phyloP scores from a whole-genome alignment of 2,888 invertebrate species.

The Dione vanillae region DNA sequence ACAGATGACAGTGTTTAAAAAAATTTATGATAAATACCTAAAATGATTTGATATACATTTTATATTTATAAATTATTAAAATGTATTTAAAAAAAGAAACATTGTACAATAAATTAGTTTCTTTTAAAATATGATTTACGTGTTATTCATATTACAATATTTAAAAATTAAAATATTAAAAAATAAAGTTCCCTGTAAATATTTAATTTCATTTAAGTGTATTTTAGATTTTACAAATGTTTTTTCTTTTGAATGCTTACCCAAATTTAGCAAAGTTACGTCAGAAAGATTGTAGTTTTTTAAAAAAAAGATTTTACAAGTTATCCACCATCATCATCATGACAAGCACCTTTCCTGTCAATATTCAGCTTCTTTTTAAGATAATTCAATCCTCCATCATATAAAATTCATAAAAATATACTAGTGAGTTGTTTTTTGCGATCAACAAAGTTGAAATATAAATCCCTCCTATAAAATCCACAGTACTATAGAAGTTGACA shows the following conservation, averaged over 20 bases:
- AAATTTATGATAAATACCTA: conserved; percentile 56
- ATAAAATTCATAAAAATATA: conserved; percentile 85
- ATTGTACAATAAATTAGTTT: conserved; percentile 1
- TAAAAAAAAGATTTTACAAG: conserved; percentile 71
- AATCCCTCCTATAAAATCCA: conserved; percentile 71
- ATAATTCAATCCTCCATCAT: conserved; percentile 81
- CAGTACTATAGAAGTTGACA: conserved; percentile 79
- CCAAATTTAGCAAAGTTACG: conserved; percentile 85
- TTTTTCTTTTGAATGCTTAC: conserved; percentile 58
- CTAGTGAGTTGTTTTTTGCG: conserved; percentile 67
- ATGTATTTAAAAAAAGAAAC: not conserved
- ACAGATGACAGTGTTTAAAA: conserved; percentile 57
- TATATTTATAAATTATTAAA: conserved; percentile 1
- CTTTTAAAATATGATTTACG: not conserved
- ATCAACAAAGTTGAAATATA: conserved; percentile 65
- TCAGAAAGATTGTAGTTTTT: conserved; percentile 53
- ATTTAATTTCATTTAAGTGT: too few species aligned
- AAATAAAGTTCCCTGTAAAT: too few species aligned
- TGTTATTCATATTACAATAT: not conserved
- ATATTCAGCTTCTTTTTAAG: conserved; percentile 74
- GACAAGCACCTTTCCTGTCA: conserved; percentile 80
- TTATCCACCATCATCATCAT: conserved; percentile 86
- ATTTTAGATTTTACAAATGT: too few species aligned
- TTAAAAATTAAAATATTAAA: not conserved
- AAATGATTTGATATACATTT: conserved; percentile 45